phyloP scores from a whole-genome alignment of 2,113 vertebrate species.

The Osmerus mordax region DNA sequence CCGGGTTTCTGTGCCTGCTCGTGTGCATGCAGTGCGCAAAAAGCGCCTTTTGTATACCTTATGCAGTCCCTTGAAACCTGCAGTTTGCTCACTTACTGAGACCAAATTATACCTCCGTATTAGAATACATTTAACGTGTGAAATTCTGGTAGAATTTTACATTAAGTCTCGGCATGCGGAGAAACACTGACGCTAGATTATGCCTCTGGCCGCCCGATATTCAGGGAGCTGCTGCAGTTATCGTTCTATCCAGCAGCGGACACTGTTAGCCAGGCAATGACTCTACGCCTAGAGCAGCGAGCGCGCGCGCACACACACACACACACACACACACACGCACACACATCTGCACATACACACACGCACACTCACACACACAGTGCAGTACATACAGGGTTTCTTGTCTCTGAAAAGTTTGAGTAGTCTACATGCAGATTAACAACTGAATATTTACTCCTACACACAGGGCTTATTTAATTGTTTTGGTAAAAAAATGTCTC shows the following conservation, averaged over 20 bases:
- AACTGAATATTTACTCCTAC: too few relatives aligned
- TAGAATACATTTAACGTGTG: too few relatives aligned
- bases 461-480: too few relatives aligned
- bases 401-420: not conserved
- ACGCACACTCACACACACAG: not conserved
- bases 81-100: too few relatives aligned
- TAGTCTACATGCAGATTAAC: too few relatives aligned
- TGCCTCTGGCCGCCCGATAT: not conserved
- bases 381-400: not conserved
- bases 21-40: too few relatives aligned
- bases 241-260: conserved; percentile 72
- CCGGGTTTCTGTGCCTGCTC: too few relatives aligned
- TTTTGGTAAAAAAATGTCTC: too few relatives aligned
- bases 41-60: not conserved
- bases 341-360: not conserved
- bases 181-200: too few relatives aligned
- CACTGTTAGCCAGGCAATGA: conserved; percentile 76
- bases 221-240: conserved; percentile 63
- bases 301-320: not conserved
- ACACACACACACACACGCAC: not conserved
- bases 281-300: not conserved
- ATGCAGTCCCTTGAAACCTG: not conserved
- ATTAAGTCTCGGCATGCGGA: not conserved
- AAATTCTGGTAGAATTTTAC: too few relatives aligned
- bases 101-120: too few relatives aligned